phyloP scores from a whole-genome alignment of 2,797 vertebrate species.

The Cercopithecus neglectus region DNA sequence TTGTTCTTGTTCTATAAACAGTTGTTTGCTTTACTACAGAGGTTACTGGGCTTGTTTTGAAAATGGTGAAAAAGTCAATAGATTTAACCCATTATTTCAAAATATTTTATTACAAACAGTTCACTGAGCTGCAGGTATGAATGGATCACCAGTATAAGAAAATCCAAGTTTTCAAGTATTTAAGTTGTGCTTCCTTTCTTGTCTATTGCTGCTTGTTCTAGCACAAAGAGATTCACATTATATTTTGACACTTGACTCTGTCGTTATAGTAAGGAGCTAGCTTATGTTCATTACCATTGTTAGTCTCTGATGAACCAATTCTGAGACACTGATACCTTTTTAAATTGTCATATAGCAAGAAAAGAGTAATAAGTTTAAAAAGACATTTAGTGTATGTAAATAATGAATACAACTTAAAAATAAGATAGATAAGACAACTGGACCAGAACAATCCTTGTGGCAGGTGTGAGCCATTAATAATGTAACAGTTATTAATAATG shows the following conservation, averaged over 20 bases:
- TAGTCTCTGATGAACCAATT: background rate
- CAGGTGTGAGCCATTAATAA: slow-evolving; percentile 3
- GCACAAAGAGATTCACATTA: background rate
- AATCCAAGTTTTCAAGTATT: background rate
- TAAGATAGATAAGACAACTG: background rate
- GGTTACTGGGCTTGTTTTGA: slow-evolving; percentile 6
- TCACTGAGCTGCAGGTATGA: background rate
- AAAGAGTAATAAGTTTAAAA: background rate
- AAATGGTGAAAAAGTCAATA: background rate
- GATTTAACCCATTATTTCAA: background rate
- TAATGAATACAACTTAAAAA: background rate
- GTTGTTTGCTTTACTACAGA: background rate
- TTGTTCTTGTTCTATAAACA: background rate
- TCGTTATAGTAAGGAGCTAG: background rate
- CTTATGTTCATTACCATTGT: background rate
- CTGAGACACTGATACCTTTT: background rate
- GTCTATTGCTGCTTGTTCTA: background rate
- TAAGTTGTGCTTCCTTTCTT: background rate
- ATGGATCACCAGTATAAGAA: background rate
- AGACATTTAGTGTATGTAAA: background rate
- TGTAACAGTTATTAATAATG: background rate
- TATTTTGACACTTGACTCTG: background rate
- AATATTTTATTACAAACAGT: background rate
- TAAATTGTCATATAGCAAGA: background rate
- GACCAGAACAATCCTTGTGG: background rate